Base-by-base conservation (phyloP, 2,797 vertebrate species). In the Mycteria americana region DNA sequence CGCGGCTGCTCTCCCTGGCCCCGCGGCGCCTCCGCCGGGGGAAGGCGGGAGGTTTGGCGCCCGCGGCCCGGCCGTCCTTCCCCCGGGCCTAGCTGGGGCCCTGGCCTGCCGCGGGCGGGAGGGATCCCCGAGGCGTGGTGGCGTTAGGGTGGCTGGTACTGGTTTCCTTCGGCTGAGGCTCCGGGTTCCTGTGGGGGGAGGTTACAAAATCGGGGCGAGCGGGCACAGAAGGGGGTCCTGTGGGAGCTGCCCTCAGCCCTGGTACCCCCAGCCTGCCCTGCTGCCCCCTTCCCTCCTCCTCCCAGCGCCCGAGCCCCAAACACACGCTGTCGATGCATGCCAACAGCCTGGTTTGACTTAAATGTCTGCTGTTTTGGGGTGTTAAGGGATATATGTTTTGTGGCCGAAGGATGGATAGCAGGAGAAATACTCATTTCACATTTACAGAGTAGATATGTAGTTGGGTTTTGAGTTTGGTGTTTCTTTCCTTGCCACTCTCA, bases 281-380 rank as follows among this genome's bases (percentile, higher is more conserved):
- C 24, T 2, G n/a, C 27, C 53, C 39, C 30, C 4, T 39, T 13
- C 25, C 46, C 28, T 13, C 25, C 10, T 22, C 25, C 10, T 22
- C 22, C 35, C 48, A 8, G 43, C 2, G 13, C 69, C 51, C 3
- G 23, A 35, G 67, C 53, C 59, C 30, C 30, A 1, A 16, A 4
- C 39, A 2, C 18, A 1, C 2, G 10, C 57, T 4, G 30, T 2
- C 1, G 6, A 0, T 18, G 27, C 3, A 1, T 17, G 60, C 48
- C 51, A 3, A 1, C 30, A 22, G 39, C 74, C 54, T 31, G 63
- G 8, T 2, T 45, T 53, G 74, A 1, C 13, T 15, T 5, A 4
- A 27, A 5, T 14, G 9, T 7, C 28, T 15, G 39, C 0, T 2
- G 7, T 21, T 24, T 5, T 0, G 1, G 51, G 7, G 4, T 25